These are phyloP conservation scores for Sebastes variabilis DNA, from an alignment of 2,797 vertebrate species.

Conservation along the genomic window DNA sequence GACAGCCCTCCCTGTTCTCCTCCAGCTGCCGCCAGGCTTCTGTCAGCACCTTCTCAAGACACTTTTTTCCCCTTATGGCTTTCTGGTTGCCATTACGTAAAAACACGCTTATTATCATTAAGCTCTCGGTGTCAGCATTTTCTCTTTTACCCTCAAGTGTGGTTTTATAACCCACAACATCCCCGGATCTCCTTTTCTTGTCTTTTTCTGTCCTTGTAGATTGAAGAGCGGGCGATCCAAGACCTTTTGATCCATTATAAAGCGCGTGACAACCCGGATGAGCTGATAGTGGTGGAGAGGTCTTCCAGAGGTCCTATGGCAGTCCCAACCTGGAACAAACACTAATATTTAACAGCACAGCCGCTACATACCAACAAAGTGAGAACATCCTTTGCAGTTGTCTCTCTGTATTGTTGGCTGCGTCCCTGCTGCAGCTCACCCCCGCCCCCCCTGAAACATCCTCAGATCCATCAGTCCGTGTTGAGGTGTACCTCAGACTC, in stretches of 20 bases:
- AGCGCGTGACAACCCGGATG: slow-evolving; percentile 92
- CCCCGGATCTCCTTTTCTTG: background rate
- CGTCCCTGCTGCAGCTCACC: background rate
- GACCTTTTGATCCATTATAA: slow-evolving; percentile 91
- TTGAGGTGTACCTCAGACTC: background rate
- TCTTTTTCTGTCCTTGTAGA: slow-evolving; percentile 76
- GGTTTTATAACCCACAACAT: slow-evolving; percentile 25
- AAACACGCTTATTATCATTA: slow-evolving; percentile 41
- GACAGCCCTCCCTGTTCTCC: background rate
- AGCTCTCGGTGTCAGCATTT: slow-evolving; percentile 47
- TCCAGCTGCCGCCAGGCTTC: slow-evolving; percentile 39
- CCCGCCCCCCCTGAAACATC: background rate
- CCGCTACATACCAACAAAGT: slow-evolving; percentile 10
- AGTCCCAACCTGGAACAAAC: slow-evolving; percentile 94
- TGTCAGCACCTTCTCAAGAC: slow-evolving; percentile 44
- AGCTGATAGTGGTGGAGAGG: slow-evolving; percentile 93
- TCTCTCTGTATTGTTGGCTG: background rate
- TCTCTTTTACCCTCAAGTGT: slow-evolving; percentile 17
- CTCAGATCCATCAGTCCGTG: slow-evolving; percentile 12
- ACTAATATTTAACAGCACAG: slow-evolving; percentile 72
- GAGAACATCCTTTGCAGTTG: slow-evolving; percentile 35
- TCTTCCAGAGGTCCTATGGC: slow-evolving; percentile 90
- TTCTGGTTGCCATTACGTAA: slow-evolving; percentile 58
- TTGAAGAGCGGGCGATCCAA: slow-evolving; percentile 95
- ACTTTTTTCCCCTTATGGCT: slow-evolving; percentile 11